phyloP scores from a whole-genome alignment of 2,888 invertebrate species.

The Melitaea athalia region DNA sequence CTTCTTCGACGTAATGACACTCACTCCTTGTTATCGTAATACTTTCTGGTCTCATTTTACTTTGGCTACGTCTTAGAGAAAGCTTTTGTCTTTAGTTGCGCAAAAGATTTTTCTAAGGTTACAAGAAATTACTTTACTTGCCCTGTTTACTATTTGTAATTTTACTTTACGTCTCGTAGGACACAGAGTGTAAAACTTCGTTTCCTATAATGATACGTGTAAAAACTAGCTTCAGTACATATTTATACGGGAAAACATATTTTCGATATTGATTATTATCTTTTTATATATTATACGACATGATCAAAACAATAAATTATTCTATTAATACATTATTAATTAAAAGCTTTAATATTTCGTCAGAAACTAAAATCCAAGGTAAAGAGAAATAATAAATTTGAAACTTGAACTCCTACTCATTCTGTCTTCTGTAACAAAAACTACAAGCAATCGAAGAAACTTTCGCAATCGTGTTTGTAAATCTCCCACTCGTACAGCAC shows the following conservation, averaged over 20 bases:
- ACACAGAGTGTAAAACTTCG: not conserved
- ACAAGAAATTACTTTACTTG: not conserved
- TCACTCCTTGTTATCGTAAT: conserved; percentile 44
- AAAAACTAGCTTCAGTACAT: too few relatives aligned
- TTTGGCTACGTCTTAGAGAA: not conserved
- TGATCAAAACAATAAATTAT: not conserved
- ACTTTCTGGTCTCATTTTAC: conserved; percentile 39
- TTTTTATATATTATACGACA: too few relatives aligned
- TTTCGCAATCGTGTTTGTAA: conserved; percentile 38
- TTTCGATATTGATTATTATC: too few relatives aligned
- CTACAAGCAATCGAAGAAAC: conserved; percentile 31
- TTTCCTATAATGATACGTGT: too few relatives aligned
- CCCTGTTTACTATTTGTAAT: not conserved
- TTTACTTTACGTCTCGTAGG: not conserved
- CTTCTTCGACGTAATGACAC: conserved; percentile 47
- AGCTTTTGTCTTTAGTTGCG: not conserved
- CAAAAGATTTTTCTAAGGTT: not conserved
- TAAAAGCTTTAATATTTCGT: not conserved
- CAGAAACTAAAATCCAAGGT: conserved; percentile 35
- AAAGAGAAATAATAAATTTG: conserved; percentile 31
- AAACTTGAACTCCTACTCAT: conserved; percentile 15
- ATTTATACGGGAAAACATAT: too few relatives aligned
- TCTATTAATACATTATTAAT: too few relatives aligned
- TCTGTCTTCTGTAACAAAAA: conserved; percentile 25
- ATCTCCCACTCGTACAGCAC: conserved; percentile 41